Percentiles rank a stretch among this genome's conserved stretches.
Conservation (phyloP, 2,888 invertebrate genomes). For the Drosophila vallismaia region DNA sequence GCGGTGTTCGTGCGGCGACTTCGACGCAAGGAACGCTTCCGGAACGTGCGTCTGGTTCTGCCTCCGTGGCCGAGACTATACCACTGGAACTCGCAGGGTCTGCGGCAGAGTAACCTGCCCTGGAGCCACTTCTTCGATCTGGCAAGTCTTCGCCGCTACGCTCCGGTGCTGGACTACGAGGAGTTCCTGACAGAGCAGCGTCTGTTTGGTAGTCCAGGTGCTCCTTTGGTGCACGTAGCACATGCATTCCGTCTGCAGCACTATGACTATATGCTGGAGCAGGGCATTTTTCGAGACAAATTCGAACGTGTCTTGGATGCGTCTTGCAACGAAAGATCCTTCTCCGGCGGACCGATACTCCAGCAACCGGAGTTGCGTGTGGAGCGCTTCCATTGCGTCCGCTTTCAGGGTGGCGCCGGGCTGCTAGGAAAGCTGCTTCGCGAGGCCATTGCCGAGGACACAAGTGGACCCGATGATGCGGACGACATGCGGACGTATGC, state of each 20-base stretch:
- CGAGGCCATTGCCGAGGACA: slow-evolving; percentile 64
- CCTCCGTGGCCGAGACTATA: slow-evolving; percentile 96
- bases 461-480: slow-evolving; percentile 47
- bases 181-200: slow-evolving; percentile 89
- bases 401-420: slow-evolving; percentile 91
- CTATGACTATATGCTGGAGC: slow-evolving; percentile 93
- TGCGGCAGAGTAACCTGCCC: slow-evolving; percentile 86
- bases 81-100: slow-evolving; percentile 91
- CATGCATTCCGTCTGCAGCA: slow-evolving; percentile 92
- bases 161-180: slow-evolving; percentile 92
- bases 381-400: slow-evolving; percentile 88
- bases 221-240: slow-evolving; percentile 86
- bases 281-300: slow-evolving; percentile 92
- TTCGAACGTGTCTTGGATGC: slow-evolving; percentile 86
- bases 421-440: slow-evolving; percentile 87
- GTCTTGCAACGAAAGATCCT: slow-evolving; percentile 57
- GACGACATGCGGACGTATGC: slow-evolving; percentile 72
- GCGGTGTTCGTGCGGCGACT: slow-evolving; percentile 92
- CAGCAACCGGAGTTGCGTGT: slow-evolving; percentile 89
- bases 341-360: slow-evolving; percentile 87
- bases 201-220: slow-evolving; percentile 65
- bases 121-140: slow-evolving; percentile 96
- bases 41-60: slow-evolving; percentile 89
- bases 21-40: slow-evolving; percentile 83
- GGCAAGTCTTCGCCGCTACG: slow-evolving; percentile 89